Percentiles rank a stretch among this genome's conserved stretches.
phyloP scores from a whole-genome alignment of 64 coral and sea anemone species.

The Pocillopora verrucosa region DNA sequence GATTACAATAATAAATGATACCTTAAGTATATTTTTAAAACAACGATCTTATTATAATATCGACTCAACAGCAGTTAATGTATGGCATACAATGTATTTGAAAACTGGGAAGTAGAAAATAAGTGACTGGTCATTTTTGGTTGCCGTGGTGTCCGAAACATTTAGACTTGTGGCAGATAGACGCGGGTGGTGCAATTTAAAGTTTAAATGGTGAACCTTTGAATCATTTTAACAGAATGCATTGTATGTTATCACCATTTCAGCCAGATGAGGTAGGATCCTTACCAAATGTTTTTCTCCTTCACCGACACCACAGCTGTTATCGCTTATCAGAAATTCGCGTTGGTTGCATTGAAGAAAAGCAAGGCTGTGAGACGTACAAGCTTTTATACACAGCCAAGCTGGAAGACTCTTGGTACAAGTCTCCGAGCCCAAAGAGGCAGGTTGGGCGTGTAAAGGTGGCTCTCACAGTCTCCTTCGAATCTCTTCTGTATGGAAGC shows the following conservation, averaged over 20 bases:
- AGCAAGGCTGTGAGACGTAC: not conserved
- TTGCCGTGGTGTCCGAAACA: too few species aligned
- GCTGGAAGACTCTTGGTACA: constrained; percentile 11
- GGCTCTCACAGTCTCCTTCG: not conserved
- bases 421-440: not conserved
- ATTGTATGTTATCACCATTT: not conserved
- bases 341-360: not conserved
- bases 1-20: too few species aligned
- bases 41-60: too few species aligned
- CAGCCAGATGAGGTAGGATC: constrained; percentile 3
- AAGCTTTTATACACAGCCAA: constrained; percentile 9
- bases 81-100: too few species aligned
- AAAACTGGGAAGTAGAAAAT: too few species aligned
- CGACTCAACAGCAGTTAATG: too few species aligned
- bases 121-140: too few species aligned
- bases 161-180: too few species aligned
- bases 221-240: not conserved
- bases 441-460: not conserved
- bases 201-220: too few species aligned
- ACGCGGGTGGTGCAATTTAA: too few species aligned
- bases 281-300: constrained; percentile 9
- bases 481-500: constrained; percentile 40
- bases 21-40: too few species aligned
- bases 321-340: constrained; percentile 24
- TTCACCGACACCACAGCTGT: constrained; percentile 1